Base-by-base conservation (phyloP, 2,888 invertebrate species). In the Hyppa rectilinea region DNA sequence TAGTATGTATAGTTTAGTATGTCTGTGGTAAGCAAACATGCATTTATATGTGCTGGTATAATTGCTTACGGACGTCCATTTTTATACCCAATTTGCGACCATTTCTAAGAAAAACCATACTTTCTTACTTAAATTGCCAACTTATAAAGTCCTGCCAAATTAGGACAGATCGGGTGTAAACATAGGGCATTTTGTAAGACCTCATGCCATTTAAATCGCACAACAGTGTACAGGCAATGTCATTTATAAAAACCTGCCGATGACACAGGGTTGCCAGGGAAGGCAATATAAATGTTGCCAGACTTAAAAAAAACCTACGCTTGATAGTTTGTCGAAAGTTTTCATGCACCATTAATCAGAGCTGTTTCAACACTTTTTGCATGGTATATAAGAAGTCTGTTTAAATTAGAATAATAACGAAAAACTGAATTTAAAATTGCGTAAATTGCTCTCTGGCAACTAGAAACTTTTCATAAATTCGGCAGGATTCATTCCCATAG, bases 1-100 rank as follows among this genome's bases (percentile, higher is more conserved):
- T 80, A 85, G 79, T 73, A 68, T 26, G 47, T 72, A 67, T 83
- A 81, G 83, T 75, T 74, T 82, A 85, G 85, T 84, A 80, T 76
- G 84, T 84, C 60, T 79, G 84, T 80, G 76, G 77, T 81, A 75
- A 72, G 73, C 26, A 61, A 72, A 70, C 63, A 71, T 70, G 65
- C 75, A 75, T 83, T 78, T 80, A 72, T 71, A 75, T 78, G 67
- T 72, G 68, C 73, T 63, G 64, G 53, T n/a, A 50, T 60, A 50
- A 63, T 60, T 67, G 71, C 55, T 60, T 77, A 65, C 52, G 38
- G n/a, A 36, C 52, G 71, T 72, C 65, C 29, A 23, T 50, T 40
- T 53, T 60, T 78, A 45, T 55, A 66, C 29, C 59, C 58, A 31
- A 66, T 55, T 31, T 71, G 62, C 55, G 23, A 50, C 23, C 9